These are phyloP conservation scores for Dicerorhinus sumatrensis DNA, from an alignment of 2,113 vertebrate genomes.

Conservation along the genomic window DNA sequence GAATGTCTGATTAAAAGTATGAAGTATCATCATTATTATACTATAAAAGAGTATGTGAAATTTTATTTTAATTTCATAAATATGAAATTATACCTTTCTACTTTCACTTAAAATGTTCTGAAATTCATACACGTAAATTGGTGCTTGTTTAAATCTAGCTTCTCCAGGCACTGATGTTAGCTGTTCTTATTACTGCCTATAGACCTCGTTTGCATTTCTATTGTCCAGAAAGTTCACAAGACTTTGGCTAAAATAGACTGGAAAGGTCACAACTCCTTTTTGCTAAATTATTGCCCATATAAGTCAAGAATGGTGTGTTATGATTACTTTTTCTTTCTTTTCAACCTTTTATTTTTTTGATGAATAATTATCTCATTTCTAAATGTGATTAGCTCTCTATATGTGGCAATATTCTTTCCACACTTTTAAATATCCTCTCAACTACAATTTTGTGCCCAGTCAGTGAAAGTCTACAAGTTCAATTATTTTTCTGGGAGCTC, in stretches of 20 bases:
- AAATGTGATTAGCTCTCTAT: background rate
- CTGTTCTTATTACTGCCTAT: background rate
- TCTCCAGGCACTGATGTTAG: background rate
- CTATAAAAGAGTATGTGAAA: constrained; percentile 70
- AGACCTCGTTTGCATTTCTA: background rate
- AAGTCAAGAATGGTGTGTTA: background rate
- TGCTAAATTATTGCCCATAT: background rate
- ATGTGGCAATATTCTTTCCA: background rate
- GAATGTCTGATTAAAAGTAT: constrained; percentile 80
- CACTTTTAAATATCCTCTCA: background rate
- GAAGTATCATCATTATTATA: constrained; percentile 75
- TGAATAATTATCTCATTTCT: background rate
- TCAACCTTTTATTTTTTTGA: background rate
- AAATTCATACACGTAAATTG: constrained; percentile 58
- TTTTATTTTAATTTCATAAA: constrained; percentile 82
- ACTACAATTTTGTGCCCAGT: background rate
- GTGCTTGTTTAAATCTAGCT: constrained; percentile 30
- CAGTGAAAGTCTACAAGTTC: background rate
- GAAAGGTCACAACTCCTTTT: background rate
- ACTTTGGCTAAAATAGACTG: background rate
- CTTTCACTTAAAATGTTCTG: constrained; percentile 62
- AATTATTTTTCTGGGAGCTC: background rate
- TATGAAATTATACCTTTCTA: constrained; percentile 78
- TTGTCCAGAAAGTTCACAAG: constrained; percentile 16
- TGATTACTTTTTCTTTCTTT: background rate